These are phyloP conservation scores for Tipula unca DNA, from an alignment of 2,888 invertebrate genomes.

Conservation along the genomic window DNA sequence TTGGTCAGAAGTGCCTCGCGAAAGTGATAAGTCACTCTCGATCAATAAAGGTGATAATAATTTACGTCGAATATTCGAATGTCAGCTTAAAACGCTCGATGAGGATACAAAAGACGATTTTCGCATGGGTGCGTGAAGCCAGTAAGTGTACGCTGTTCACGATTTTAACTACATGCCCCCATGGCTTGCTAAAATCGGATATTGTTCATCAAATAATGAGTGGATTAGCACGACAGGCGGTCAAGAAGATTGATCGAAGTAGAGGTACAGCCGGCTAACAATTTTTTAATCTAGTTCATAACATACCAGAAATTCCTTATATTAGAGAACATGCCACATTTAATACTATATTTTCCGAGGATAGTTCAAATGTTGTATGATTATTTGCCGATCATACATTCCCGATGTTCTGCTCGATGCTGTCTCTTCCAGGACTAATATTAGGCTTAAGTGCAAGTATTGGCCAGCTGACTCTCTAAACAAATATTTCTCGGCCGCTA, in stretches of 20 bases:
- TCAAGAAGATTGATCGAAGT: slow-evolving; percentile 90
- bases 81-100: slow-evolving; percentile 63
- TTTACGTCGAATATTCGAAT: slow-evolving; percentile 50
- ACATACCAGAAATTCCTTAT: slow-evolving; percentile 64
- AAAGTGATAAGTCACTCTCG: slow-evolving; percentile 68
- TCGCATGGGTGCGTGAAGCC: slow-evolving; percentile 91
- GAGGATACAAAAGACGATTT: slow-evolving; percentile 94
- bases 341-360: slow-evolving; percentile 61
- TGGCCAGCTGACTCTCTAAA: slow-evolving; percentile 89
- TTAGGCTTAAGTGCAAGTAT: slow-evolving; percentile 79
- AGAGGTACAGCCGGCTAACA: slow-evolving; percentile 75
- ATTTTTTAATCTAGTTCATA: slow-evolving; percentile 68
- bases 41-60: slow-evolving; percentile 35
- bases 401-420: slow-evolving; percentile 71
- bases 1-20: slow-evolving; percentile 85
- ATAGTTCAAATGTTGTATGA: slow-evolving; percentile 50
- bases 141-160: slow-evolving; percentile 54
- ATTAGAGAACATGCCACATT: slow-evolving; percentile 66
- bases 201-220: slow-evolving; percentile 55
- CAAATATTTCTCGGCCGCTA: slow-evolving; percentile 72
- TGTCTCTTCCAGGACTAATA: slow-evolving; percentile 59
- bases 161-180: slow-evolving; percentile 35
- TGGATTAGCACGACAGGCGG: slow-evolving; percentile 79
- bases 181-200: slow-evolving; percentile 39
- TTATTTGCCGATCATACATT: slow-evolving; percentile 68